A percentile compares a stretch with the other conserved stretches of the same genome.
Conservation (phyloP, 2,888 invertebrate species). For the Phalera bucephala region DNA sequence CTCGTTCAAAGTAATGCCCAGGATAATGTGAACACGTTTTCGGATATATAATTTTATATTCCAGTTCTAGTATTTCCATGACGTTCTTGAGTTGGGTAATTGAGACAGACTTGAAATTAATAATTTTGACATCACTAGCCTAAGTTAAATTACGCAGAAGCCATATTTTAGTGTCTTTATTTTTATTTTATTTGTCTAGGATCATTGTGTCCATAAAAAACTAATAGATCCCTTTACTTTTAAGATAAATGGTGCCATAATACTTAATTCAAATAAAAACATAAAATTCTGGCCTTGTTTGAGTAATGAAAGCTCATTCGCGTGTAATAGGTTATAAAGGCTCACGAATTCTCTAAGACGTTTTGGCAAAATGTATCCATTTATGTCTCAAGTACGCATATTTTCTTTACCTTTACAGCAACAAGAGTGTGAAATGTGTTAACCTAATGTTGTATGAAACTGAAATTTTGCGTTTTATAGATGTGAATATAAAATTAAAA, state of each 20-base stretch:
- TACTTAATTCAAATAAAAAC: not conserved
- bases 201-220: not conserved
- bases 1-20: too few relatives aligned
- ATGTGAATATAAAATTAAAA: not conserved
- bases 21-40: too few relatives aligned
- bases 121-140: too few relatives aligned
- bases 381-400: conserved; percentile 27
- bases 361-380: conserved; percentile 13
- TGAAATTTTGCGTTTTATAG: not conserved
- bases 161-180: too few relatives aligned
- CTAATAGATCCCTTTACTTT: not conserved
- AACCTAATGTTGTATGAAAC: not conserved
- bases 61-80: too few relatives aligned
- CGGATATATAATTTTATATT: too few relatives aligned
- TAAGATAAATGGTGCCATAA: conserved; percentile 1
- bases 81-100: too few relatives aligned
- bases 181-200: too few relatives aligned
- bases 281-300: not conserved
- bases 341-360: conserved; percentile 27
- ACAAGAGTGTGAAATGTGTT: not conserved
- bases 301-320: conserved; percentile 13
- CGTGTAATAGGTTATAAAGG: conserved; percentile 17
- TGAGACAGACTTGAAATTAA: too few relatives aligned
- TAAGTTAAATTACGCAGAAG: too few relatives aligned
- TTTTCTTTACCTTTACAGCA: conserved; percentile 7